phyloP scores from a whole-genome alignment of 2,888 invertebrate species.

The Nudaria mundana region DNA sequence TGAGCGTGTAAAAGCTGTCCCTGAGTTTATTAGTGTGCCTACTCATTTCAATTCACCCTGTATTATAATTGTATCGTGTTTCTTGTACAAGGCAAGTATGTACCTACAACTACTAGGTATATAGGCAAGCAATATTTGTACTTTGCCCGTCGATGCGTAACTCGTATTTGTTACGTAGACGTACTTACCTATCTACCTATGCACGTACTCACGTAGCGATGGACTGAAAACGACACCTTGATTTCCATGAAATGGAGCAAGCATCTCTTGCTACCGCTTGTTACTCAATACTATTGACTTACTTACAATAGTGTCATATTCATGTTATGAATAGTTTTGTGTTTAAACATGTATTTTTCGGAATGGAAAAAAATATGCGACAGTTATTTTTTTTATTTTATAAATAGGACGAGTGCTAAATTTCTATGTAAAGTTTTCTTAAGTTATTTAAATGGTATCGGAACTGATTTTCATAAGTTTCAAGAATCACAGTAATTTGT shows the following conservation, averaged over 20 bases:
- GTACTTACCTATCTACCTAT: conserved; percentile 10
- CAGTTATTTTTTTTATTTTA: conserved; percentile 12
- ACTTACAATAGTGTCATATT: conserved; percentile 6
- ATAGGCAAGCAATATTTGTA: conserved; percentile 8
- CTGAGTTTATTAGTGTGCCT: too few relatives aligned
- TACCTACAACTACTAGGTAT: too few relatives aligned
- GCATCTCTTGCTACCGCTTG: conserved; percentile 33
- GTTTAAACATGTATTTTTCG: background rate
- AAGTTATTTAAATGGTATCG: too few relatives aligned
- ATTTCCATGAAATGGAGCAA: conserved; percentile 50
- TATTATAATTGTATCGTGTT: conserved; percentile 12
- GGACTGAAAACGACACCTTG: conserved; percentile 48
- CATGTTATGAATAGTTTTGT: conserved; percentile 2
- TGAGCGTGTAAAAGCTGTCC: too few relatives aligned
- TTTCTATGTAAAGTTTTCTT: too few relatives aligned
- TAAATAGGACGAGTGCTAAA: too few relatives aligned
- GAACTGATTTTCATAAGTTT: too few relatives aligned
- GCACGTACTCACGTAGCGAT: conserved; percentile 18
- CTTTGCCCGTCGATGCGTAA: background rate
- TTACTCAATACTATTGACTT: conserved; percentile 29
- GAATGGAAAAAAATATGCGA: conserved; percentile 8
- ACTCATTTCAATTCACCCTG: too few relatives aligned
- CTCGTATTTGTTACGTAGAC: conserved; percentile 16
- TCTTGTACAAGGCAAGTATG: too few relatives aligned
- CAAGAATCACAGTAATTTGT: too few relatives aligned